These are phyloP conservation scores for Drosophila ustulata DNA, from an alignment of 2,888 invertebrate species.

Conservation along the genomic window DNA sequence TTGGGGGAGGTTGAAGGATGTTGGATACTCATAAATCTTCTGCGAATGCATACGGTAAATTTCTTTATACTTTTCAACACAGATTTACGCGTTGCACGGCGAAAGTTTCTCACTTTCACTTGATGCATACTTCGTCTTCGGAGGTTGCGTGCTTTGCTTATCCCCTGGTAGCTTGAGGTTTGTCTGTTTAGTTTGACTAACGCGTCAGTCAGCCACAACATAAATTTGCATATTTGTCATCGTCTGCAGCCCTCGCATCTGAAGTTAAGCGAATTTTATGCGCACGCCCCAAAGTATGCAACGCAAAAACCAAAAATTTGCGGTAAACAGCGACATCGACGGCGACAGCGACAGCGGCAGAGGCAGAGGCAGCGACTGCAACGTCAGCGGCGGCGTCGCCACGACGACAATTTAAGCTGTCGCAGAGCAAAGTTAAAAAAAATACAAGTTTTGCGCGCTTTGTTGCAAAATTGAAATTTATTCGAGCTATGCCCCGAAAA, in stretches of 20 bases:
- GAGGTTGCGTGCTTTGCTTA: slow-evolving; percentile 18
- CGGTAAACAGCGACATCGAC: slow-evolving; percentile 65
- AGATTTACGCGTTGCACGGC: slow-evolving; percentile 69
- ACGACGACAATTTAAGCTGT: slow-evolving; percentile 76
- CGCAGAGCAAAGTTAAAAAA: slow-evolving; percentile 24
- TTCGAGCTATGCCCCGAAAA: slow-evolving; percentile 54
- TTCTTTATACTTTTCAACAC: slow-evolving; percentile 56
- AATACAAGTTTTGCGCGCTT: slow-evolving; percentile 52
- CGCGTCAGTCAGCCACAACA: slow-evolving; percentile 67
- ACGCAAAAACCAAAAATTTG: slow-evolving; percentile 72
- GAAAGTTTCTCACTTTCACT: slow-evolving; percentile 78
- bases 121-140: slow-evolving; percentile 57
- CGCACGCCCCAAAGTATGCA: slow-evolving; percentile 59
- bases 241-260: slow-evolving; percentile 46
- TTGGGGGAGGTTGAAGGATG: neutral
- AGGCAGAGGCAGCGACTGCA: slow-evolving; percentile 28
- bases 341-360: slow-evolving; percentile 8
- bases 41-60: slow-evolving; percentile 64
- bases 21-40: slow-evolving; percentile 65
- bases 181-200: slow-evolving; percentile 45
- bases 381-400: slow-evolving; percentile 49
- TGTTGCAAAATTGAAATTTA: slow-evolving; percentile 76
- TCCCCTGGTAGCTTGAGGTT: slow-evolving; percentile 10
- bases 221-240: slow-evolving; percentile 79
- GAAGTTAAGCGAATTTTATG: slow-evolving; percentile 20